Base-by-base conservation (phyloP, 2,888 invertebrate species). In the Thecophora atra region DNA sequence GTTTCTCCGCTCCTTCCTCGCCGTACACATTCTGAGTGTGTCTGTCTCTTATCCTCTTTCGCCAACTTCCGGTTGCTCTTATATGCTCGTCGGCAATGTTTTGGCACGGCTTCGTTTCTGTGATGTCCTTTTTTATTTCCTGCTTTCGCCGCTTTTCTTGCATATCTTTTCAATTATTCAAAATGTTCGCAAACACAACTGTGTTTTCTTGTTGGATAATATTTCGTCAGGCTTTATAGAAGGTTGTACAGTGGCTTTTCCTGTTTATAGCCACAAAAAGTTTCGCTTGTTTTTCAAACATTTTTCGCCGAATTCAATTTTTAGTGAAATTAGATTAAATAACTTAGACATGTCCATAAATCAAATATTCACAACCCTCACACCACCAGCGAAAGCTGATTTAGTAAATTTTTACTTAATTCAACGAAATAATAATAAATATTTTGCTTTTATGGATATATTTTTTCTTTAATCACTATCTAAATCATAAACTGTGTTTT, bases 91-190 rank as follows among this genome's bases (percentile, higher is more conserved):
- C 30, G 8, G 30, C 30, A 30, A 6, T 30, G 30, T 8, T 30
- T 30, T 30, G 8, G 30, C 8, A 6, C 30, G 30, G 30, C 30
- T 30, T 8, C n/a, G n/a, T n/a, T n/a, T n/a, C n/a, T n/a, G n/a
- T n/a, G n/a, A 11, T 2, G 37, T 37, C 11, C 11, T 37, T 37
- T 37, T 37, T 37, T 37, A 6, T 2, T 52, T 19, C n/a, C n/a
- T 52, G n/a, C 13, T 51, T n/a, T 13, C 17, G n/a, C 51, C n/a
- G 17, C 2, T 15, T n/a, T 21, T 54, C 54, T 54, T 24, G 54
- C 24, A 19, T 54, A 54, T 54, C 54, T 21, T 54, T 58, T 58
- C 15, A 58, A 58, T 58, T 58, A 58, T 58, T 58, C 15, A 26
- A 58, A 58, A 58, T 58, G 58, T 58, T 58, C 28, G 58, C 24